Percentiles rank a stretch among this genome's conserved stretches.
Evolutionary conservation across 2,888 invertebrate species (phyloP).

Genomic region (Melanophora roralis): DNA sequence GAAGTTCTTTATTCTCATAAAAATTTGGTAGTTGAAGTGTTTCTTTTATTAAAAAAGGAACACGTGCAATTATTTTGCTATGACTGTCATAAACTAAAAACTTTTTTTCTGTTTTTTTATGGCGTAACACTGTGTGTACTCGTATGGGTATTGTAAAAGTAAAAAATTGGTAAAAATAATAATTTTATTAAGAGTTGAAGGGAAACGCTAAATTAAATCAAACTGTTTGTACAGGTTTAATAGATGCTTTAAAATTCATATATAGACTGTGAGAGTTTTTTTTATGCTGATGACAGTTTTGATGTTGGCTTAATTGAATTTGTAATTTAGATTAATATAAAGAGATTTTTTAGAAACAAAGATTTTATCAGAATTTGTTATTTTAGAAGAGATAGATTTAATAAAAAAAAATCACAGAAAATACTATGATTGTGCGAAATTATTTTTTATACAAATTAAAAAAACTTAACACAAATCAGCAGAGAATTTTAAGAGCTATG

Average conservation of each 20-base stretch:
- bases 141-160: not conserved
- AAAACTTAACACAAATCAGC: no score
- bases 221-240: conserved; percentile 42
- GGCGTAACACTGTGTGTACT: not conserved
- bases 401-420: no score
- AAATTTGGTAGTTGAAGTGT: conserved; percentile 57
- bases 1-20: no score
- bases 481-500: no score
- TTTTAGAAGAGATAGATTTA: no score
- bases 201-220: conserved; percentile 33
- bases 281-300: conserved; percentile 2
- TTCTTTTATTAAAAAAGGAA: conserved; percentile 55
- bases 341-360: not conserved
- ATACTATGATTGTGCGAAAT: no score
- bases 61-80: no score
- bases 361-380: not conserved
- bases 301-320: conserved; percentile 15
- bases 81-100: conserved; percentile 46
- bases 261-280: not conserved
- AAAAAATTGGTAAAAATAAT: not conserved
- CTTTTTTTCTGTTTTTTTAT: conserved; percentile 11
- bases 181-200: conserved; percentile 5
- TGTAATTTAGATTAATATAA: conserved; percentile 12
- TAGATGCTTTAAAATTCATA: conserved; percentile 42
- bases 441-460: no score